These are phyloP conservation scores for Sminthurides bifidus DNA, from an alignment of 1,140 invertebrate species.

Conservation along the genomic window DNA sequence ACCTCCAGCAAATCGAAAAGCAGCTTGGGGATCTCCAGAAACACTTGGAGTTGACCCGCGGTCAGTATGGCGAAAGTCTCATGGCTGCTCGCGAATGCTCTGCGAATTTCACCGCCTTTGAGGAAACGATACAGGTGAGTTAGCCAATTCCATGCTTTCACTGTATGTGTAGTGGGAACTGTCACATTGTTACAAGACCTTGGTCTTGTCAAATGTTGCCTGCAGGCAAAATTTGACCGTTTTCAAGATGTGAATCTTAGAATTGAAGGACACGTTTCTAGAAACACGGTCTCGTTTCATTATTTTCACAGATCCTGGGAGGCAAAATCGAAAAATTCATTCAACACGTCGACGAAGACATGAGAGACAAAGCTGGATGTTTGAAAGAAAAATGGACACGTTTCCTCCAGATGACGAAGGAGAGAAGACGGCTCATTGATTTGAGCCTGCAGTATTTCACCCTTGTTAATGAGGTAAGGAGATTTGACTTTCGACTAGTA, in stretches of 20 bases:
- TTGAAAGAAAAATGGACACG: slow-evolving; percentile 59
- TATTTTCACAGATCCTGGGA: slow-evolving; percentile 50
- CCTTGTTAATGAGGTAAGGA: slow-evolving; percentile 46
- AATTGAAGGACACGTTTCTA: no score
- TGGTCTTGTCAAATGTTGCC: no score
- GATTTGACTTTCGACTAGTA: no score
- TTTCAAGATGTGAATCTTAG: no score
- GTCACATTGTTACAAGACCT: no score
- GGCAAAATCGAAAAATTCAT: slow-evolving; percentile 60
- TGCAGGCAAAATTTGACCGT: no score
- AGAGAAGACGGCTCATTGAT: slow-evolving; percentile 48
- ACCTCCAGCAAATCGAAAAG: slow-evolving; percentile 7
- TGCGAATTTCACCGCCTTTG: slow-evolving; percentile 60
- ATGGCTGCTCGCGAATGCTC: slow-evolving; percentile 54
- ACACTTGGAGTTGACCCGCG: slow-evolving; percentile 1
- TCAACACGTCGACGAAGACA: slow-evolving; percentile 28
- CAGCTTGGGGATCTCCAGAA: background rate
- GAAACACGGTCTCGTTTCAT: slow-evolving; percentile 39
- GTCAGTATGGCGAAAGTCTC: slow-evolving; percentile 54
- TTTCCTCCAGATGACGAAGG: slow-evolving; percentile 54
- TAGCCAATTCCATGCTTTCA: no score
- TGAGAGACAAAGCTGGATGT: slow-evolving; percentile 46
- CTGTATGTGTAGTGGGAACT: no score
- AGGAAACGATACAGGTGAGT: slow-evolving; percentile 63
- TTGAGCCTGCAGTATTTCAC: slow-evolving; percentile 46